Base-by-base conservation (phyloP, 2,888 invertebrate species). In the Apamea monoglypha region DNA sequence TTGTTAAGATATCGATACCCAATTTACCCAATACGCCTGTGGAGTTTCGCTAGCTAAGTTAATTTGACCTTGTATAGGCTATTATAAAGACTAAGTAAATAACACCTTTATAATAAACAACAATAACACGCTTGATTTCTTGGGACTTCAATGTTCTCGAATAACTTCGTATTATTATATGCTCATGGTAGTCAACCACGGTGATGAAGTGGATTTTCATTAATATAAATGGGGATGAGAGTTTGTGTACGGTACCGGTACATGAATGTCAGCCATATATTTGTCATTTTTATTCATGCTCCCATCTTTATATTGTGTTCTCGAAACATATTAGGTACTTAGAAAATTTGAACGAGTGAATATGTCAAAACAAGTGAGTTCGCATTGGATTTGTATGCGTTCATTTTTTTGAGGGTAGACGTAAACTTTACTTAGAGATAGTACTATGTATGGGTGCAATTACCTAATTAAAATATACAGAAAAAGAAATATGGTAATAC, bases 91-190 rank as follows among this genome's bases (percentile, higher is more conserved):
- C 18, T n/a, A 47, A 47, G 47, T 47, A 21, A 1, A 47, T 4
- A 29, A 2, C 5, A 36, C 5, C 8, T 53, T 44, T 21, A n/a
- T 25, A 61, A 10, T 6, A 63, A 29, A 69, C 69, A 77, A 70
- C 16, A 69, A n/a, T 12, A 69, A 63, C 36, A 40, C 3, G 4
- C 25, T 53, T 53, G 14, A 18, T 59, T 47, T 36, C 16, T 53
- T n/a, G 6, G n/a, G 21, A 29, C 44, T 70, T 64, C 53, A 78
- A 21, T 70, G 21, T 29, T 6, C 44, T 70, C 32, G 6, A 29
- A 44, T 32, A 64, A 78, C 63, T 40, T 63, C 18, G 7, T 53
- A 16, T 50, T 78, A 70, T 71, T 71, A 71, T 75, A n/a, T 56
- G 44, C 16, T 44, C 56, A 66, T 56, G 1, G 16, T 32, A 56